These are phyloP conservation scores for Sinohyriopsis cumingii DNA, from an alignment of 2,888 invertebrate genomes.

Conservation along the genomic window DNA sequence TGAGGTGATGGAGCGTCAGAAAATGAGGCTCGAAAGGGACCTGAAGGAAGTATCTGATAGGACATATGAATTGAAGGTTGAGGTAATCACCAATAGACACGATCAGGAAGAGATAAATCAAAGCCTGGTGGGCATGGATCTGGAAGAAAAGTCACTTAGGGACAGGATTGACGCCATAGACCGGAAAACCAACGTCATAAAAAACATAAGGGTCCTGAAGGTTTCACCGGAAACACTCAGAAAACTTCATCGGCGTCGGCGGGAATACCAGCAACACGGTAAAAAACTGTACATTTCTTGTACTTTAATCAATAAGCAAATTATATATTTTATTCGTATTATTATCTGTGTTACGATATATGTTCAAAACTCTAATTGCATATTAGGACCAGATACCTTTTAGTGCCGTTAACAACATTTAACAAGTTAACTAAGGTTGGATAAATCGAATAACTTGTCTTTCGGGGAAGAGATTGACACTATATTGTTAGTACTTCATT, in stretches of 20 bases:
- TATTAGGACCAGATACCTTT: too few relatives aligned
- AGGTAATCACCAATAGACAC: constrained; percentile 46
- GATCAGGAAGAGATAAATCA: constrained; percentile 46
- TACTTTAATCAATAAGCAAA: neutral
- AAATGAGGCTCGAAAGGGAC: constrained; percentile 39
- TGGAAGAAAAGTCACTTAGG: constrained; percentile 45
- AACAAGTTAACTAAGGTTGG: too few relatives aligned
- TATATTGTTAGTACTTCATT: too few relatives aligned
- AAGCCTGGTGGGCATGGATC: constrained; percentile 41
- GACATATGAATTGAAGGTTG: constrained; percentile 58
- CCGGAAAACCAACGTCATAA: constrained; percentile 46
- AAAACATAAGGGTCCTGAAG: constrained; percentile 56
- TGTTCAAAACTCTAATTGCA: too few relatives aligned
- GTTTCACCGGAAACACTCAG: constrained; percentile 57
- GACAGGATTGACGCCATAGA: constrained; percentile 50
- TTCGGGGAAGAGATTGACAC: too few relatives aligned
- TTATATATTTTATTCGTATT: neutral
- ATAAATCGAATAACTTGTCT: too few relatives aligned
- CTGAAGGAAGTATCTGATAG: constrained; percentile 45
- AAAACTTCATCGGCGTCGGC: constrained; percentile 46
- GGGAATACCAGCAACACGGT: constrained; percentile 40
- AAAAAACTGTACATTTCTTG: neutral
- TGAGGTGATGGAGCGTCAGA: constrained; percentile 38
- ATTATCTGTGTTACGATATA: neutral
- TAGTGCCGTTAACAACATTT: too few relatives aligned